Conservation (phyloP, 2,113 vertebrate genomes). For the Corvus moneduloides region DNA sequence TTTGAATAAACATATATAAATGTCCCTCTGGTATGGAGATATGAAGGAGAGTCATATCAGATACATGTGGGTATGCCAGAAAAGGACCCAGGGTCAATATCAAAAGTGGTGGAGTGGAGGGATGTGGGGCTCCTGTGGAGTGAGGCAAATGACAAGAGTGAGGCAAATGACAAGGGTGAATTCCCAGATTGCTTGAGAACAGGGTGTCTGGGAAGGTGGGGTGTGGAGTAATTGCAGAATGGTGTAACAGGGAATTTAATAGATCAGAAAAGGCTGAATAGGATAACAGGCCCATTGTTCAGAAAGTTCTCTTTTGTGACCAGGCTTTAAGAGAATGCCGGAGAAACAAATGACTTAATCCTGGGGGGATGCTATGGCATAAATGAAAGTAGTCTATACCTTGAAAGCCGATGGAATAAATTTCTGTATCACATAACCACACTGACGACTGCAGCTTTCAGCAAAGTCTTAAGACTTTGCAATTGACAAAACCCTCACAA, state of each 20-base stretch:
- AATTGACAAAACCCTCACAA: background rate
- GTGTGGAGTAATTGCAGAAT: slow-evolving; percentile 32
- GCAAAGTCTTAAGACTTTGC: slow-evolving; percentile 14
- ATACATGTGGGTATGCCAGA: background rate
- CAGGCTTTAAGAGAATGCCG: slow-evolving; percentile 41
- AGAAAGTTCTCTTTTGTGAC: slow-evolving; percentile 51
- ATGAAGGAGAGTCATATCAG: background rate
- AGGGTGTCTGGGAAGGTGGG: slow-evolving; percentile 3
- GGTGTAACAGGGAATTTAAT: slow-evolving; percentile 45
- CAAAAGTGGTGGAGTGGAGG: background rate
- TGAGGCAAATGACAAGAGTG: slow-evolving; percentile 6
- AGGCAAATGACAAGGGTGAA: slow-evolving; percentile 4
- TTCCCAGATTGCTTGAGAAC: slow-evolving; percentile 44
- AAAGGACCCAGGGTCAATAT: background rate
- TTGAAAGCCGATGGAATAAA: slow-evolving; percentile 40
- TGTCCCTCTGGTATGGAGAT: background rate
- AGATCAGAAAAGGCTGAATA: slow-evolving; percentile 54
- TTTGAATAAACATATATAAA: background rate
- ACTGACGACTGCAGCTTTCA: background rate
- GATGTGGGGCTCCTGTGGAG: background rate
- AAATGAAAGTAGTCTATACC: slow-evolving; percentile 47
- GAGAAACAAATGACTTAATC: slow-evolving; percentile 65
- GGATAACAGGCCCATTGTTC: slow-evolving; percentile 54
- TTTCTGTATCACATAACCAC: slow-evolving; percentile 36
- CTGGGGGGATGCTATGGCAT: background rate